phyloP scores from a whole-genome alignment of 2,888 invertebrate species.

The Tinea trinotella region DNA sequence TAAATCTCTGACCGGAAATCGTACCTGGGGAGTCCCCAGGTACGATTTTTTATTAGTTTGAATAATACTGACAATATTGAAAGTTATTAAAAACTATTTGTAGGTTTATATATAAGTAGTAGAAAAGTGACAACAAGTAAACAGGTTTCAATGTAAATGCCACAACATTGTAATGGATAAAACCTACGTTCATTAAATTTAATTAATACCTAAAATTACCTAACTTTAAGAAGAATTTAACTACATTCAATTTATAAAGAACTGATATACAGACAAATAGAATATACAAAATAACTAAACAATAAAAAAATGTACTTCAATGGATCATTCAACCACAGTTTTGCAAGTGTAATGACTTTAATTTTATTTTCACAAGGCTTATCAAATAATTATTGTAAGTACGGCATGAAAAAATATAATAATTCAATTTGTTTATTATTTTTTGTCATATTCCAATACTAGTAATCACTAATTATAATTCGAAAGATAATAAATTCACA shows the following conservation, averaged over 20 bases:
- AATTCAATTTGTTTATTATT: too few species aligned
- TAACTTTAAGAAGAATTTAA: conserved; percentile 58
- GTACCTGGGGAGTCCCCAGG: too few species aligned
- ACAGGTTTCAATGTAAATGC: conserved; percentile 35
- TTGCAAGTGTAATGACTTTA: conserved; percentile 34
- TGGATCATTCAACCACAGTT: conserved; percentile 42
- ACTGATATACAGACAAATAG: conserved; percentile 69
- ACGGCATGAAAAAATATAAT: too few species aligned
- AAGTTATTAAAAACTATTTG: too few species aligned
- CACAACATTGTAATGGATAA: conserved; percentile 35
- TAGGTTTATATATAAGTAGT: too few species aligned
- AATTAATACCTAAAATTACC: conserved; percentile 27
- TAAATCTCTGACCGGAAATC: too few species aligned
- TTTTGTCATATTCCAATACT: too few species aligned
- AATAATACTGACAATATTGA: too few species aligned
- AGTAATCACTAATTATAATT: too few species aligned
- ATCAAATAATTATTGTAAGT: not conserved
- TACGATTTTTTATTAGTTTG: too few species aligned
- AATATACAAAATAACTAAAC: conserved; percentile 37
- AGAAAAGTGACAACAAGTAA: too few species aligned
- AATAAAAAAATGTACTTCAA: conserved; percentile 33
- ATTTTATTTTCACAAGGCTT: not conserved
- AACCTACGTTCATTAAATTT: conserved; percentile 33
- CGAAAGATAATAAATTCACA: too few species aligned
- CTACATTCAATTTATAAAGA: conserved; percentile 55